phyloP scores from a whole-genome alignment of 1,140 invertebrate species.

The Argopecten irradians region DNA sequence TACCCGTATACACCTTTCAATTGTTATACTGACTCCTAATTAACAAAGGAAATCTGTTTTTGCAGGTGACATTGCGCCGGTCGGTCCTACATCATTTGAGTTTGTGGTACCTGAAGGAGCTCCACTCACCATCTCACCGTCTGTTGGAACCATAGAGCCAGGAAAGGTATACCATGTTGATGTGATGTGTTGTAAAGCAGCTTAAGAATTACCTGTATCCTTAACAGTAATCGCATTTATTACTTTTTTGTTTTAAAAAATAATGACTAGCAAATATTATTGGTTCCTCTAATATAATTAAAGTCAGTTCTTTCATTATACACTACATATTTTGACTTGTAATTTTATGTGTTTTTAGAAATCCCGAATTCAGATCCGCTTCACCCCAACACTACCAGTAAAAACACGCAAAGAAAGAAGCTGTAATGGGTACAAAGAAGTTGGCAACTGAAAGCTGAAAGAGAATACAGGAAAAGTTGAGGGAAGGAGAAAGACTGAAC shows the following conservation, averaged over 20 bases:
- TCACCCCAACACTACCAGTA: conserved; percentile 66
- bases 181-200: neutral
- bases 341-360: conserved; percentile 63
- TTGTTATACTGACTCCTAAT: too few species aligned
- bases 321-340: neutral
- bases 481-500: conserved; percentile 59
- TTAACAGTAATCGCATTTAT: too few species aligned
- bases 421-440: conserved; percentile 65
- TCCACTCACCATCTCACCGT: conserved; percentile 74
- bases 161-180: conserved; percentile 66
- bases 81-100: conserved; percentile 77
- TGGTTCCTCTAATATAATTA: too few species aligned
- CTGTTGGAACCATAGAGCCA: conserved; percentile 76
- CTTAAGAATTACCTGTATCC: neutral
- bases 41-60: too few species aligned
- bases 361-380: conserved; percentile 65
- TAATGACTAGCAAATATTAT: too few species aligned
- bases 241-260: too few species aligned
- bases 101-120: conserved; percentile 73
- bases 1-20: too few species aligned
- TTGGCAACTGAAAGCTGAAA: conserved; percentile 64
- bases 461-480: conserved; percentile 67
- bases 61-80: conserved; percentile 74
- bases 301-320: too few species aligned
- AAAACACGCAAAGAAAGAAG: conserved; percentile 67